Base-by-base conservation (phyloP, 2,797 vertebrate genomes). In the Eptatretus atami region DNA sequence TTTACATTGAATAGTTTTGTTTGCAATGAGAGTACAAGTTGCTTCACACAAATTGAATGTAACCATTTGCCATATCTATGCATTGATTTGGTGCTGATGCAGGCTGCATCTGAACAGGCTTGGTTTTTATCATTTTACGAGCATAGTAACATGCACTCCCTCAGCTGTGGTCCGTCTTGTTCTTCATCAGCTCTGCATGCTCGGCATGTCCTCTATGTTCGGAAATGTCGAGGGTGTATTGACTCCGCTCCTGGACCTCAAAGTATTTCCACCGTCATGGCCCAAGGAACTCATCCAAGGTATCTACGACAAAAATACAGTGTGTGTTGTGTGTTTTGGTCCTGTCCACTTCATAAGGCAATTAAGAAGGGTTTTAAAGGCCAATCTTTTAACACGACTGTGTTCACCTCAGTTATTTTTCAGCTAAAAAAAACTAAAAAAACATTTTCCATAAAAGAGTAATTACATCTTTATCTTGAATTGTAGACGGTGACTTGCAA, bases 201-300 rank as follows among this genome's bases (percentile, higher is more conserved):
- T 93, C 73, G 86, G 85, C 12, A 76, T 93, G 63, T 83, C 84
- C 31, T 82, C 87, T 10, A 88, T 90, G 86, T 87, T 94, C 63
- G 85, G 88, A 63, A 82, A 78, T 69, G 69, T 86, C 5, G 82
- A 87, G 14, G 75, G 82, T 1, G 69, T 90, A 66, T 75, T 88
- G 64, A 78, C 78, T 0, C 80, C 84, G 1, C 70, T 90, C 52
- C 68, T 72, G 1, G 86, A 93, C 55, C 68, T 82, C 65, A 72
- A 65, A 52, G 2, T 81, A 66, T 1, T 82, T 64, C 76, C 82
- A 11, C 75, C 70, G 66, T 77, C 76, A 68, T 66, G 81, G 15
- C 79, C 82, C 5, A 76, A 79, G 54, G 78, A 81, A 69, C 55
- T 74, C 13, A 1, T 79, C 54, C 80, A 82, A 66, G 86, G 86